Conservation (phyloP, 2,113 vertebrate genomes). For the Trachemys scripta region DNA sequence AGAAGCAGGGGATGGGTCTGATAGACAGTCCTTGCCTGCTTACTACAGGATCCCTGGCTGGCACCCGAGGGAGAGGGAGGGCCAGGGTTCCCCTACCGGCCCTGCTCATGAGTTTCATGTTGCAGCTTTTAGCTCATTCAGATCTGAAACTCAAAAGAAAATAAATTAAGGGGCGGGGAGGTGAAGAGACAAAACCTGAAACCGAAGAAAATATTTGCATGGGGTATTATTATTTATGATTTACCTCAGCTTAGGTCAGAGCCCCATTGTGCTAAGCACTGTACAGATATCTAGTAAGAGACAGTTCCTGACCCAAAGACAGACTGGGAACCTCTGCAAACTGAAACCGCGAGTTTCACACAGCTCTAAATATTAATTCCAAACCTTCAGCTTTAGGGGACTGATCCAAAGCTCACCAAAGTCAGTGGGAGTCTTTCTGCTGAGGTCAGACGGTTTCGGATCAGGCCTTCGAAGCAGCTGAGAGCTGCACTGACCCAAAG, state of each 20-base stretch:
- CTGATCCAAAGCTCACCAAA: not conserved
- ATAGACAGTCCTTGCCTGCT: too few species aligned
- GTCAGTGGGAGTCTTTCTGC: slow-evolving; percentile 9
- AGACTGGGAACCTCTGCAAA: not conserved
- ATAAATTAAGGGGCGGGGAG: not conserved
- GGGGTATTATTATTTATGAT: accelerated
- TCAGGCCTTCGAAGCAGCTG: slow-evolving; percentile 5
- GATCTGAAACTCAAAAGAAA: not conserved
- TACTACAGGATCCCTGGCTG: too few species aligned
- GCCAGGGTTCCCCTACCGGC: too few species aligned
- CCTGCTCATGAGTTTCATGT: not conserved
- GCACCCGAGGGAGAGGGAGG: too few species aligned
- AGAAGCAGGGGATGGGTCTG: too few species aligned
- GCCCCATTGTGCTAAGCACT: accelerated
- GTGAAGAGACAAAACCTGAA: not conserved
- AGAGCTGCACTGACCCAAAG: not conserved
- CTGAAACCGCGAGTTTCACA: not conserved
- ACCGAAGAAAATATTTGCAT: not conserved
- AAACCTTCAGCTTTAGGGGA: not conserved
- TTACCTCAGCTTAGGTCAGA: not conserved
- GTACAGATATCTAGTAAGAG: not conserved
- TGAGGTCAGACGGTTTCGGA: not conserved
- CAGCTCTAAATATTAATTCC: not conserved
- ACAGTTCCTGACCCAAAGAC: not conserved
- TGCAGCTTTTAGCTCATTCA: not conserved